Conservation (phyloP, 2,113 vertebrate genomes). For the Grallaria varia region DNA sequence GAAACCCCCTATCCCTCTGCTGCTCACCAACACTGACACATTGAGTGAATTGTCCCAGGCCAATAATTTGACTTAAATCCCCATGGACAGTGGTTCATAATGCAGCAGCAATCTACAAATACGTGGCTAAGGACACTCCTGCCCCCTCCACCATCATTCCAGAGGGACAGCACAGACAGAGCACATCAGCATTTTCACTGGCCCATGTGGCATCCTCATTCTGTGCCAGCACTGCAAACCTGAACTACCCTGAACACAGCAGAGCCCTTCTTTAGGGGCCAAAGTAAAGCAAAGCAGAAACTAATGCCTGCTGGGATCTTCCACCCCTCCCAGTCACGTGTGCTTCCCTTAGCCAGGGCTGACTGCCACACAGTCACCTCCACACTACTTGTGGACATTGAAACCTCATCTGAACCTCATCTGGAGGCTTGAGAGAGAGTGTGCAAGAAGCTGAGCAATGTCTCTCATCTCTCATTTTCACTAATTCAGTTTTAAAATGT, state of each 20-base stretch:
- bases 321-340: not conserved
- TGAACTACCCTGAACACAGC: not conserved
- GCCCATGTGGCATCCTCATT: not conserved
- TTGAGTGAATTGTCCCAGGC: not conserved
- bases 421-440: not conserved
- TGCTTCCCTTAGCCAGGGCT: not conserved
- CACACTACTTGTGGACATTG: not conserved
- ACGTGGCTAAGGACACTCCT: not conserved
- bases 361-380: not conserved
- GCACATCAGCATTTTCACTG: not conserved
- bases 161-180: not conserved
- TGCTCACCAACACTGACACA: not conserved
- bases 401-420: not conserved
- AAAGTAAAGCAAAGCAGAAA: not conserved
- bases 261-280: not conserved
- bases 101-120: not conserved
- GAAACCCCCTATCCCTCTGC: rapidly evolving
- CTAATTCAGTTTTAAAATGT: not conserved
- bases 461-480: not conserved
- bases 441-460: not conserved
- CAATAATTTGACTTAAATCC: not conserved
- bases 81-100: not conserved
- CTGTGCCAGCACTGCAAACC: not conserved
- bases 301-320: not conserved
- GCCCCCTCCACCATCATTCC: not conserved